Evolutionary conservation across 1,140 invertebrate species (phyloP), one percentile per base, ranked within the genome.

Genomic region (Belonocnema kinseyi): DNA sequence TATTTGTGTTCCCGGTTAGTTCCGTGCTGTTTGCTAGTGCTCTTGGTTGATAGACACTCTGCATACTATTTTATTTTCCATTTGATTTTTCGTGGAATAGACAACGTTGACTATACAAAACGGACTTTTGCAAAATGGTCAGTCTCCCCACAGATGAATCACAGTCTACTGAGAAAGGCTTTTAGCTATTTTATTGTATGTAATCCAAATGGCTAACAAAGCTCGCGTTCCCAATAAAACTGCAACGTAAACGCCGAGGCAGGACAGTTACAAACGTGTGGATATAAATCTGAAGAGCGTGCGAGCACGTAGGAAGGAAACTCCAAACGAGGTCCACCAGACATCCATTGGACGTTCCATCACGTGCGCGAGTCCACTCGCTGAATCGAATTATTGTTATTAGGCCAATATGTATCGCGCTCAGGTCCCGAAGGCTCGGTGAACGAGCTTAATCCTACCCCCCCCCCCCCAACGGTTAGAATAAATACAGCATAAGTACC

Each of bases 41-140:
- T 33, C 26, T 2, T 33, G 26, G 26, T 33, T 33, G 26, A 4
- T 33, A 5, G 26, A 33, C 26, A 33, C 26, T 4, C 5, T 33
- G 26, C 26, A 33, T 7, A 46, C 40, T 46, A 46, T 46, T 46
- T 46, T 11, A 46, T 46, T 10, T 46, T 0, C 1, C 10, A 40
- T 53, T 51, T 58, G 40, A 61, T 19, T 77, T 79, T 66, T 54
- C 50, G 72, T 16, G 21, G 51, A 40, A 19, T 50, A 40, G 53
- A 72, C 75, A 79, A 76, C 61, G 70, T 51, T 77, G 75, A 71
- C 56, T 77, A 72, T 72, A 19, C 61, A 78, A 78, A 78, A 50
- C 21, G 10, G 52, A 53, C 52, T 53, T 53, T 54, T 54, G 53
- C 17, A 17, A 17, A 54, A 54, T 17, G 53, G 53, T 17, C 16